These are phyloP conservation scores for Trichechus manatus DNA, from an alignment of 2,113 vertebrate genomes.

Conservation along the genomic window DNA sequence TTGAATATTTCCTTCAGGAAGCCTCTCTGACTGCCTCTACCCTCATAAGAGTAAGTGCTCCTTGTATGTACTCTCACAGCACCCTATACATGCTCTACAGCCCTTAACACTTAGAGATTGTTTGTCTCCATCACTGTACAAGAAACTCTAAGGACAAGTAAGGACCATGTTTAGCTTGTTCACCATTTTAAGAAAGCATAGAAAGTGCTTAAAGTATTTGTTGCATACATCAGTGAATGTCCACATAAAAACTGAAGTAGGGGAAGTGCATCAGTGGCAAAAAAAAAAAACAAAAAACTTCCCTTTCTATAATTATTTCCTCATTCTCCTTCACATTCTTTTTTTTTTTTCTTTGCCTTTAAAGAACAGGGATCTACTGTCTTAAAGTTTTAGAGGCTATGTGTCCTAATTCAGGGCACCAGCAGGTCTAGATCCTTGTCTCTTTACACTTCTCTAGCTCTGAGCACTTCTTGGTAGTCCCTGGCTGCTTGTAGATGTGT, in stretches of 20 bases:
- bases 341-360: no score
- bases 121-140: background rate
- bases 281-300: background rate
- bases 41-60: background rate
- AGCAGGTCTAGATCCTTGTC: no score
- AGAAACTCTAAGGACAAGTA: background rate
- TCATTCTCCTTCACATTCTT: background rate
- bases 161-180: background rate
- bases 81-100: background rate
- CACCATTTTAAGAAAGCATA: background rate
- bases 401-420: no score
- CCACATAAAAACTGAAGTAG: background rate
- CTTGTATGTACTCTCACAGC: background rate
- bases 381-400: no score
- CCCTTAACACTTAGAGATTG: background rate
- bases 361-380: no score
- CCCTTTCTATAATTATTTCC: conserved; percentile 23
- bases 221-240: background rate
- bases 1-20: background rate
- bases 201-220: background rate
- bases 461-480: no score
- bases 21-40: background rate
- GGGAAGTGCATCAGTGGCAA: background rate
- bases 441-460: no score
- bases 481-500: no score